Evolutionary conservation across 2,888 invertebrate genomes (phyloP), one percentile per base, ranked within the genome.

Genomic region (Sclerodermus sp.): DNA sequence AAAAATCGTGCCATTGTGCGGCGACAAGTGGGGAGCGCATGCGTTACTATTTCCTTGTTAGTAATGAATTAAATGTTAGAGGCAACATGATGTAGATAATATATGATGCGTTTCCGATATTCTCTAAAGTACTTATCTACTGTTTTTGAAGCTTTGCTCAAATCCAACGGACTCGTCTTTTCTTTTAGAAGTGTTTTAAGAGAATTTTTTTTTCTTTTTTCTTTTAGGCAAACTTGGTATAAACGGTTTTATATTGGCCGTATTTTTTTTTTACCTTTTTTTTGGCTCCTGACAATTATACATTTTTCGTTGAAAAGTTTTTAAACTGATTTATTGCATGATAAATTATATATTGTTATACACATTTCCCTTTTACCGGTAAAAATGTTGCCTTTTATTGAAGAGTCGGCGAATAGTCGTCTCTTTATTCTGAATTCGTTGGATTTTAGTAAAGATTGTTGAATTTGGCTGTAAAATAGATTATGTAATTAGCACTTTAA

Each of bases 71-170:
- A 70, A 66, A 67, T 68, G 68, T 74, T 72, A 72, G 72, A 67
- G 53, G 61, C 60, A 66, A 69, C 65, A 64, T 67, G 64, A 64
- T 69, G 71, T 71, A 71, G 66, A 66, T 67, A 66, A 66, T 68
- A 71, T 72, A 70, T 74, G 70, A 70, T 68, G 68, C 69, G 71
- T 76, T 74, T 74, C 67, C 58, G 60, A 74, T 73, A 75, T 73
- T 73, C 70, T 73, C 68, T 71, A 75, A 76, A 74, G 76, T 76
- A 76, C 76, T 76, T 76, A 76, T 76, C 70, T 69, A 76, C 71
- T 74, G 73, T 74, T 76, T 75, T 76, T 71, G 70, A 58, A 70
- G 49, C 69, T 69, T 72, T 64, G 70, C 71, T 68, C 64, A 71
- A 67, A 66, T 71, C 74, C 73, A 67, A 68, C 64, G 64, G 58